phyloP scores from a whole-genome alignment of 2,888 invertebrate species.

The Athalia rosae region DNA sequence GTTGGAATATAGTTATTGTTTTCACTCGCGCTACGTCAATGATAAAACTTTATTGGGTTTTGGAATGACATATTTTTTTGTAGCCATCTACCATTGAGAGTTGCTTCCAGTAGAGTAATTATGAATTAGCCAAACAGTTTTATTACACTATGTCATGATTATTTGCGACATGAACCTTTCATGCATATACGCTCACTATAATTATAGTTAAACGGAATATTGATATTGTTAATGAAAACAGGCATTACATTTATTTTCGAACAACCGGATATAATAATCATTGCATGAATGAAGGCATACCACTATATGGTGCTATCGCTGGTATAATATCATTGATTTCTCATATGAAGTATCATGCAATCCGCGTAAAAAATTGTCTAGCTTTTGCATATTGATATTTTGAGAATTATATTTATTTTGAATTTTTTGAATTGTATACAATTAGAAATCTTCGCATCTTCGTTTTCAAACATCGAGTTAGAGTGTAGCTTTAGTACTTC shows the following conservation, averaged over 20 bases:
- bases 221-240: conserved; percentile 30
- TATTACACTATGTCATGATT: conserved; percentile 10
- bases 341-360: conserved; percentile 18
- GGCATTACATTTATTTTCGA: conserved; percentile 4
- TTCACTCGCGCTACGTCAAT: neutral
- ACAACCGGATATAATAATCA: conserved; percentile 1
- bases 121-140: neutral
- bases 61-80: neutral
- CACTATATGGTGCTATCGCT: conserved; percentile 6
- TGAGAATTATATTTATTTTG: conserved; percentile 19
- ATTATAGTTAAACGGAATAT: conserved; percentile 6
- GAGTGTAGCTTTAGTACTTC: conserved; percentile 22
- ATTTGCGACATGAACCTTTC: neutral
- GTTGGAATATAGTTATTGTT: neutral
- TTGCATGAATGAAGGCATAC: neutral
- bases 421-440: conserved; percentile 8
- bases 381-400: conserved; percentile 40
- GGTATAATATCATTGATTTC: conserved; percentile 22
- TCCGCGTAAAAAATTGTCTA: conserved; percentile 15
- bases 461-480: conserved; percentile 30
- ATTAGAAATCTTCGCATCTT: conserved; percentile 5
- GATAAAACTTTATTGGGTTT: neutral
- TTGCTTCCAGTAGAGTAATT: conserved; percentile 18
- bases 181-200: neutral
- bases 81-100: neutral